A percentile compares a stretch with the other conserved stretches of the same genome.
Conservation (phyloP, 2,113 vertebrate genomes). For the Elaphurus davidianus region DNA sequence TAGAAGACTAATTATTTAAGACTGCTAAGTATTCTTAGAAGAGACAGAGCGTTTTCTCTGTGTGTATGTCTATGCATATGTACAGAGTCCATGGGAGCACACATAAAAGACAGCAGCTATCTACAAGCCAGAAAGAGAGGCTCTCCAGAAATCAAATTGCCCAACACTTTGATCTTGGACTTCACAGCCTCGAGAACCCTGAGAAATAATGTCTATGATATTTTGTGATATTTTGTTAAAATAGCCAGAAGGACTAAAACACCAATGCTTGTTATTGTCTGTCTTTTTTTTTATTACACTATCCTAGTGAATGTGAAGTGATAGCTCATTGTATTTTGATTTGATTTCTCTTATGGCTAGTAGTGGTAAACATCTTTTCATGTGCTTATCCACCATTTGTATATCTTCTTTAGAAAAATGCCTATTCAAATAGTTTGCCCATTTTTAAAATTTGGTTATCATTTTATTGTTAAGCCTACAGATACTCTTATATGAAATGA, state of each 20-base stretch:
- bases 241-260: neutral
- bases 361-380: neutral
- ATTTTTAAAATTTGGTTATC: neutral
- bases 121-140: neutral
- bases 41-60: neutral
- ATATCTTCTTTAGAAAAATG: constrained; percentile 24
- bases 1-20: neutral
- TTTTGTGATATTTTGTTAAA: constrained; percentile 3
- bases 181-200: neutral
- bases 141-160: neutral
- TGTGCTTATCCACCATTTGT: neutral
- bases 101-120: neutral
- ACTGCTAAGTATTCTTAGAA: neutral
- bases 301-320: neutral
- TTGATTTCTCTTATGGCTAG: neutral
- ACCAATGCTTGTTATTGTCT: neutral
- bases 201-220: neutral
- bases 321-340: neutral
- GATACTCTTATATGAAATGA: neutral
- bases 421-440: neutral
- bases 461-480: neutral
- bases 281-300: neutral
- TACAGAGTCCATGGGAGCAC: neutral
- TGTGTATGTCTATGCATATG: neutral
- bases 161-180: neutral